Base-by-base conservation (phyloP, 2,113 vertebrate genomes). In the Chelonoidis abingdonii region DNA sequence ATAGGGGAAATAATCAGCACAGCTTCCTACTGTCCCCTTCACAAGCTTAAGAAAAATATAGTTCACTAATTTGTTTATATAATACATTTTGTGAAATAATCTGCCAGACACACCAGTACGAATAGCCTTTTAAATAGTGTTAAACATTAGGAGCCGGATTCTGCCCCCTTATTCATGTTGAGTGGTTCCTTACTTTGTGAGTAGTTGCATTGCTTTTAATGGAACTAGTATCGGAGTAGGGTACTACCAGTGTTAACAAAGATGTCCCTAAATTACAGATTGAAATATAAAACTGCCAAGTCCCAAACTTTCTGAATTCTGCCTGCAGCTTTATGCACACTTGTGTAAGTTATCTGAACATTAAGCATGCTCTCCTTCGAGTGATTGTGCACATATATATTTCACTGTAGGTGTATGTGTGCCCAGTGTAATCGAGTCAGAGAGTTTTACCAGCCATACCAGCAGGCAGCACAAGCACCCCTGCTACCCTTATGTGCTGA, bases 41-140 rank as follows among this genome's bases (percentile, higher is more conserved):
- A 65, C 50, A 92, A 95, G 83, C 65, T 92, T 86, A 90, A 88
- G 91, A 93, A 92, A 25, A 86, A 93, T 95, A 89, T 89, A 24
- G 72, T 89, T 50, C 47, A 47, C 76, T 97, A 93, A 94, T 97
- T 96, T 94, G 86, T 91, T 93, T 94, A 80, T 80, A 52, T 88
- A 90, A 92, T 90, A 38, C 7, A 52, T 84, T 96, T 83, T 92
- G 50, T 62, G 86, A 96, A 94, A 72, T 96, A 93, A 75, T 91
- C 95, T 92, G 47, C 25, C 93, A 78, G 86, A 57, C 80, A 76
- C 82, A 84, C 11, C 49, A 84, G 56, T 89, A 89, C 49, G 80
- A 86, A 94, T 84, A 86, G 88, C 89, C 10, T 5, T 93, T 59
- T 88, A 95, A 95, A 83, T 92, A 53, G 7, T 79, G 50, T 95